Evolutionary conservation across 2,797 vertebrate genomes (phyloP).

Genomic region (Heliangelus exortis): DNA sequence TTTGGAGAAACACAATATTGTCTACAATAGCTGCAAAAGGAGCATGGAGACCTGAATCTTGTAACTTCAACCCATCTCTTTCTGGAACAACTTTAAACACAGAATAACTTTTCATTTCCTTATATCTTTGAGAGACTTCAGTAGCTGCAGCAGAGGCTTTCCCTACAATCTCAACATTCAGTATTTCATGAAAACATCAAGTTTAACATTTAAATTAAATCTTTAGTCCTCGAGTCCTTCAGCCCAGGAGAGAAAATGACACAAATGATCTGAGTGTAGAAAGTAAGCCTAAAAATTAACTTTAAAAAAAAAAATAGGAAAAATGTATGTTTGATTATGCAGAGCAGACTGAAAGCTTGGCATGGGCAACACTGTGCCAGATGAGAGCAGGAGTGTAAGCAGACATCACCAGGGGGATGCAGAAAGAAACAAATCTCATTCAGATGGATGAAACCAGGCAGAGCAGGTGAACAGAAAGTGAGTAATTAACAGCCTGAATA

Average conservation of each 20-base stretch:
- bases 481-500: constrained; percentile 27
- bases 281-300: background rate
- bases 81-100: background rate
- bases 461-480: background rate
- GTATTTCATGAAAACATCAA: background rate
- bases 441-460: background rate
- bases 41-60: background rate
- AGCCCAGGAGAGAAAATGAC: background rate
- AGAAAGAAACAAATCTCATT: background rate
- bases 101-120: background rate
- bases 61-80: background rate
- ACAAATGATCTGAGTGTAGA: background rate
- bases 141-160: background rate
- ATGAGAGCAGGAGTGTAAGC: background rate
- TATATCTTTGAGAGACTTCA: background rate
- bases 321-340: background rate
- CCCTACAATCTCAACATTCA: background rate
- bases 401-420: background rate
- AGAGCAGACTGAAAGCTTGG: background rate
- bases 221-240: background rate
- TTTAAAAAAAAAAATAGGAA: background rate
- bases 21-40: background rate
- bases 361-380: background rate
- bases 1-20: background rate
- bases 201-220: background rate